Evolutionary conservation across 2,113 vertebrate species (phyloP), one percentile per base, ranked within the genome.

Genomic region (Paralichthys olivaceus): DNA sequence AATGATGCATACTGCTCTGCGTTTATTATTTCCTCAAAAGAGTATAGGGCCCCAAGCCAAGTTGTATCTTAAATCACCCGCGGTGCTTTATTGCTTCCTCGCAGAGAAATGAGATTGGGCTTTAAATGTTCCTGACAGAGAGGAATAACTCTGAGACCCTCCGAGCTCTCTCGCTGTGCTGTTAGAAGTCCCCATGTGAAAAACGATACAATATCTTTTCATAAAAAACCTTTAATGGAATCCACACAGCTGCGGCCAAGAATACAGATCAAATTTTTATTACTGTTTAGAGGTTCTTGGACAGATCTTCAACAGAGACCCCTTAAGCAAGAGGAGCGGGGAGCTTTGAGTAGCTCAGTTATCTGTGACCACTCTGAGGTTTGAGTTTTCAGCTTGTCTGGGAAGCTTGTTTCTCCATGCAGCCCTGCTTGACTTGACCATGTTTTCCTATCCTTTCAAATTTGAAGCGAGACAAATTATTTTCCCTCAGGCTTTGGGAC

Each of bases 51-150:
- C 68, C 20, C 40, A 29, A 79, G 83, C 85, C 85, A 88, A 74
- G 74, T 72, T 67, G 66, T 54, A 71, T 73, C 77, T 86, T 89
- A 87, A 93, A 91, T 91, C 87, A 84, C 72, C 76, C 12, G 69
- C 37, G 67, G 69, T 69, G 54, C 68, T 84, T 89, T 89, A 89
- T 84, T 80, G 80, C 90, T 92, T 92, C 84, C 84, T 83, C 76
- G 68, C 72, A 67, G 72, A 73, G 86, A 89, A 89, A 94, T 67
- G 57, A 84, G 83, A 87, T 84, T 66, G 82, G 43, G 75, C 57
- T 81, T 80, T 79, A 57, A 75, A 84, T 68, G 64, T 49, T 76
- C 76, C 87, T 84, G 81, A 83, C 70, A 49, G 70, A 70, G 69
- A 79, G 83, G 86, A 81, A 83, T 83, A 83, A 82, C 32, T 74